phyloP scores from a whole-genome alignment of 2,797 vertebrate species.

The Hephaestus fuliginosus region DNA sequence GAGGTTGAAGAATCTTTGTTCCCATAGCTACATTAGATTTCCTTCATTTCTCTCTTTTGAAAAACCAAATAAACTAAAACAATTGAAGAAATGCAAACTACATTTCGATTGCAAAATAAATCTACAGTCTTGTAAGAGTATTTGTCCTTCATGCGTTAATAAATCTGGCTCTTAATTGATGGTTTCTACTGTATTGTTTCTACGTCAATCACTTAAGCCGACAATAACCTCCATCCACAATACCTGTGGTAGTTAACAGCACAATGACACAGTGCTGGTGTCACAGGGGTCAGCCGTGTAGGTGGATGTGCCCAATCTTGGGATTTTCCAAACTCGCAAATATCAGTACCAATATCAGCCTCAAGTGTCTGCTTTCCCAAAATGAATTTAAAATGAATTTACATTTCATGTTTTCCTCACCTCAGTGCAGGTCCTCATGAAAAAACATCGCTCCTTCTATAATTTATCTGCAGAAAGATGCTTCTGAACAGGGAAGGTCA shows the following conservation, averaged over 20 bases:
- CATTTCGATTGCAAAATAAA: background rate
- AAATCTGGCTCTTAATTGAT: background rate
- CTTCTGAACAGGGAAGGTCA: conserved; percentile 23
- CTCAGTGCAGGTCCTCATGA: background rate
- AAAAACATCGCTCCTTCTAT: background rate
- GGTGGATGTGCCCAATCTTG: conserved; percentile 44
- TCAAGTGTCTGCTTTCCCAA: background rate
- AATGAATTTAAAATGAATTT: background rate
- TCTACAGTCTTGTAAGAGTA: background rate
- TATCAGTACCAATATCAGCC: background rate
- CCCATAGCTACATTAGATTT: background rate
- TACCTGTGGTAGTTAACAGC: conserved; percentile 8
- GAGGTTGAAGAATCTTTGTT: background rate
- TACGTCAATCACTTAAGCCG: background rate
- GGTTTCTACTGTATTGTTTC: background rate
- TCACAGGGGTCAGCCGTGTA: conserved; percentile 34
- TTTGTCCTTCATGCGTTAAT: conserved; percentile 1
- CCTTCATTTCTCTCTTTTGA: background rate
- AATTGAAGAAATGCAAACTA: background rate
- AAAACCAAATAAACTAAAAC: background rate
- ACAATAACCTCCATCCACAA: background rate
- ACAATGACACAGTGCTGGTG: background rate
- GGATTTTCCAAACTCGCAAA: background rate
- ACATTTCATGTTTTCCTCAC: conserved; percentile 7
- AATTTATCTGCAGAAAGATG: conserved; percentile 3